Conservation (phyloP, 2,113 vertebrate genomes). For the Microtus pennsylvanicus region DNA sequence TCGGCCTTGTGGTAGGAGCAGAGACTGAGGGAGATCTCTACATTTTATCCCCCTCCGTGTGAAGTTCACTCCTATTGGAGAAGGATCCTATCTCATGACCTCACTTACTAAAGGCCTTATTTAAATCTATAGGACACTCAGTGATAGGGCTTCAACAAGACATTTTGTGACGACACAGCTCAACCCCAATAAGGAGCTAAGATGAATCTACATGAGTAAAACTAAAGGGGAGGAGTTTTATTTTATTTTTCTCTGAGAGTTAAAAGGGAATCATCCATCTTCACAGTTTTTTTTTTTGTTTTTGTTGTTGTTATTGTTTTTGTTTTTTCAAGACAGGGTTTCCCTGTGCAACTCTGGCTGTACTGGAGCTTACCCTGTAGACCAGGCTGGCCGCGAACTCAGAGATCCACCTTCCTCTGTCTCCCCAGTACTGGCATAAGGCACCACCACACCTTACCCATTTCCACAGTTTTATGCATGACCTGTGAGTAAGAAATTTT, state of each 20-base stretch:
- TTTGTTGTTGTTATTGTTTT: too few species aligned
- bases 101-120: not conserved
- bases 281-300: not conserved
- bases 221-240: not conserved
- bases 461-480: not conserved
- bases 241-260: not conserved
- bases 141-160: not conserved
- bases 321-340: not conserved
- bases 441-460: not conserved
- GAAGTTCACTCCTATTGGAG: not conserved
- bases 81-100: not conserved
- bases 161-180: not conserved
- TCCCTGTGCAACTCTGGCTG: not conserved
- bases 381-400: not conserved
- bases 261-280: not conserved
- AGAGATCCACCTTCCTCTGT: not conserved
- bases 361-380: not conserved
- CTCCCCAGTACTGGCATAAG: not conserved
- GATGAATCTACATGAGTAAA: not conserved
- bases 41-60: not conserved
- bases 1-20: not conserved
- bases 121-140: not conserved
- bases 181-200: not conserved
- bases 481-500: not conserved
- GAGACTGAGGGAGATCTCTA: not conserved